Evolutionary conservation across 2,113 vertebrate genomes (phyloP).

Genomic region (Eretmochelys imbricata): DNA sequence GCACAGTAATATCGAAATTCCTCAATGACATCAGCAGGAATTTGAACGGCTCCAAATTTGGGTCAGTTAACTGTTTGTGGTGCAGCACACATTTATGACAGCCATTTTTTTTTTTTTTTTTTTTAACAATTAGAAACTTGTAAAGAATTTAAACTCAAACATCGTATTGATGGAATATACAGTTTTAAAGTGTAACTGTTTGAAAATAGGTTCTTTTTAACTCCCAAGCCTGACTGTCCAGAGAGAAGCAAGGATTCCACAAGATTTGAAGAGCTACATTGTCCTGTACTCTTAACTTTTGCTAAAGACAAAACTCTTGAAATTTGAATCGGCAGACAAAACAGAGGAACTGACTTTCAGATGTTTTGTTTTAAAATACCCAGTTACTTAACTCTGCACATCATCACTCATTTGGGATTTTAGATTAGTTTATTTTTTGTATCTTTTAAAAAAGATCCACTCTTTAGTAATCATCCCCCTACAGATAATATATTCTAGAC

Average conservation of each 20-base stretch:
- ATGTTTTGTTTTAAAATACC: not conserved
- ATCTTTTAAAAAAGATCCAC: not conserved
- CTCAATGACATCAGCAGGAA: slow-evolving; percentile 6
- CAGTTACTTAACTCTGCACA: not conserved
- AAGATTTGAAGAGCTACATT: not conserved
- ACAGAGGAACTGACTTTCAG: not conserved
- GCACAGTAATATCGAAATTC: slow-evolving; percentile 31
- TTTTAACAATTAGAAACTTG: not conserved
- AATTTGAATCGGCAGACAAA: not conserved
- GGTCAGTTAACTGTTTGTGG: not conserved
- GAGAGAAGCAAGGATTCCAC: not conserved
- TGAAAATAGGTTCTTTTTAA: not conserved
- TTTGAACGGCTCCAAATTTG: not conserved
- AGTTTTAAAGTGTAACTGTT: not conserved
- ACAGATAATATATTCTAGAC: not conserved
- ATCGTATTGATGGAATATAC: not conserved
- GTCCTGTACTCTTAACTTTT: not conserved
- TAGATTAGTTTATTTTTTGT: not conserved
- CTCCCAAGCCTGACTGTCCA: not conserved
- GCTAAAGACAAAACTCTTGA: not conserved
- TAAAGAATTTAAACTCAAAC: not conserved
- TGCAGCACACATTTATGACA: not conserved
- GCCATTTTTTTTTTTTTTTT: not conserved
- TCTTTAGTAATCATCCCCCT: not conserved
- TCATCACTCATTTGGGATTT: not conserved